phyloP scores from a whole-genome alignment of 2,888 invertebrate species.

The Microplitis manilae region DNA sequence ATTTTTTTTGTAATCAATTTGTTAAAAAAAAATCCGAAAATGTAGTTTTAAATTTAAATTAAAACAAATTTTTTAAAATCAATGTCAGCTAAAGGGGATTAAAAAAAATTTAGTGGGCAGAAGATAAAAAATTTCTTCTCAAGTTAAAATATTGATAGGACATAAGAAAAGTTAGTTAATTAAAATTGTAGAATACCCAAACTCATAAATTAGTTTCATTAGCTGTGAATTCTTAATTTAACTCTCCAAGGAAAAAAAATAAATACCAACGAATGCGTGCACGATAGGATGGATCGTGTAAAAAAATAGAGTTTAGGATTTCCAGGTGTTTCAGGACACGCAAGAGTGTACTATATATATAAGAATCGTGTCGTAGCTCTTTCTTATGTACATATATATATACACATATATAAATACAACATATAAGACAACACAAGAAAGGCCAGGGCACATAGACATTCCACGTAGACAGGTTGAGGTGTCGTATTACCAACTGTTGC shows the following conservation, averaged over 20 bases:
- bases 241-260: neutral
- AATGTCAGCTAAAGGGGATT: too few species aligned
- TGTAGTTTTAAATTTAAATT: too few species aligned
- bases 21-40: too few species aligned
- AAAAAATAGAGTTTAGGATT: conserved; percentile 53
- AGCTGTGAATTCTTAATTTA: neutral
- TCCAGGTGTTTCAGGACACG: conserved; percentile 48
- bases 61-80: too few species aligned
- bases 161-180: neutral
- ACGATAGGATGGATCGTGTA: conserved; percentile 15
- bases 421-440: conserved; percentile 47
- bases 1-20: too few species aligned
- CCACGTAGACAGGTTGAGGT: conserved; percentile 53
- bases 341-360: neutral
- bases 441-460: conserved; percentile 43
- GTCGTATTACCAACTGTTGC: conserved; percentile 61
- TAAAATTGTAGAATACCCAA: neutral
- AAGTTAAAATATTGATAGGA: too few species aligned
- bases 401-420: conserved; percentile 13
- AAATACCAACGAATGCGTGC: conserved; percentile 23
- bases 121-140: too few species aligned
- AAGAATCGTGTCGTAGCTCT: conserved; percentile 23
- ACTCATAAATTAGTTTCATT: neutral
- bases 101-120: too few species aligned
- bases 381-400: conserved; percentile 16